Conservation (phyloP, 1,140 invertebrate genomes). For the Hylyphantes graminicola region DNA sequence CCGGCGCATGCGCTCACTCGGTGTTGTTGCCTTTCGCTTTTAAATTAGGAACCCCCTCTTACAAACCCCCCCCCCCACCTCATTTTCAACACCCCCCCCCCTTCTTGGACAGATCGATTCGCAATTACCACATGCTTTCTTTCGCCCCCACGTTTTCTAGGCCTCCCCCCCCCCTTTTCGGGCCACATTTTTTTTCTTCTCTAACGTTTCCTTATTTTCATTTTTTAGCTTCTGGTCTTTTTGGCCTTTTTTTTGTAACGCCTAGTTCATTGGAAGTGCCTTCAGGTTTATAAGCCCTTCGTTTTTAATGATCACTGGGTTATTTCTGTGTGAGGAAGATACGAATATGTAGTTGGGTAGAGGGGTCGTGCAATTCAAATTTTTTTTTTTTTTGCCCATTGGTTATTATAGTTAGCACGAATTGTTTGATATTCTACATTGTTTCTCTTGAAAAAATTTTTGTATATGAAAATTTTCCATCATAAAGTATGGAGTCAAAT, state of each 20-base stretch:
- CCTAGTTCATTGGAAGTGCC: slow-evolving; percentile 28
- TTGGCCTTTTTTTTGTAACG: not conserved
- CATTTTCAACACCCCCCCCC: slow-evolving; percentile 35
- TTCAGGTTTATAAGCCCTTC: slow-evolving; percentile 25
- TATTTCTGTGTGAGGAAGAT: not conserved
- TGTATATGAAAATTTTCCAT: too few relatives aligned
- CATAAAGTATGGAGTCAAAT: too few relatives aligned
- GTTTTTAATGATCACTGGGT: slow-evolving; percentile 35
- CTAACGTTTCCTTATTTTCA: not conserved
- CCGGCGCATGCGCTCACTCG: slow-evolving; percentile 11
- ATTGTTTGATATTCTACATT: too few relatives aligned
- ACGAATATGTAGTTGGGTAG: too few relatives aligned
- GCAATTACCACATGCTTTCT: slow-evolving; percentile 52
- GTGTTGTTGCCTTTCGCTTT: slow-evolving; percentile 22
- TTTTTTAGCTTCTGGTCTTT: not conserved
- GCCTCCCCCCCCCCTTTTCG: not conserved
- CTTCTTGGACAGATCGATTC: slow-evolving; percentile 51
- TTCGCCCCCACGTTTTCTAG: slow-evolving; percentile 16
- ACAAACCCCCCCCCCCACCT: not conserved
- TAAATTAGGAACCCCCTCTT: slow-evolving; percentile 30
- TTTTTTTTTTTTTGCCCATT: too few relatives aligned
- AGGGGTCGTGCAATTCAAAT: too few relatives aligned
- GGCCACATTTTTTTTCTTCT: not conserved
- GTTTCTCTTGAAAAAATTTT: too few relatives aligned
- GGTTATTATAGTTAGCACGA: too few relatives aligned